A percentile compares a stretch with the other conserved stretches of the same genome.
phyloP scores from a whole-genome alignment of 2,888 invertebrate genomes.

The Sesia bembeciformis region DNA sequence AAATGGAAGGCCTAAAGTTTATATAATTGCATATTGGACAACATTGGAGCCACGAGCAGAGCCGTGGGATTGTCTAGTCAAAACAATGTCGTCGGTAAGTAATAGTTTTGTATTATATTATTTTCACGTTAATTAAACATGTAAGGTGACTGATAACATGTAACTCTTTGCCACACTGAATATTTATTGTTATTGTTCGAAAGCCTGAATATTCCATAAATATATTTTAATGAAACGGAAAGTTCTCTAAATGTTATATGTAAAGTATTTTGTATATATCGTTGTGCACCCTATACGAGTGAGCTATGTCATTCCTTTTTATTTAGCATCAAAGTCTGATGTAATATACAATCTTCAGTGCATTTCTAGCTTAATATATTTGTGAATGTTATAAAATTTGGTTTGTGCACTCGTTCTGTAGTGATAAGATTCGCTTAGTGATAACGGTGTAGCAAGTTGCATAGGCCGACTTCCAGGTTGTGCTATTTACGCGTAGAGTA shows the following conservation, averaged over 20 bases:
- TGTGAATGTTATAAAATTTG: slow-evolving; percentile 18
- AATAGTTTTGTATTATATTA: slow-evolving; percentile 59
- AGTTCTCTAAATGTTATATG: too few species aligned
- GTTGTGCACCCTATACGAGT: background rate
- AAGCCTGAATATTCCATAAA: too few species aligned
- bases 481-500: slow-evolving; percentile 32
- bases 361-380: slow-evolving; percentile 22
- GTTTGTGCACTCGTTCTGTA: slow-evolving; percentile 33
- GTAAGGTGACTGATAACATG: slow-evolving; percentile 33
- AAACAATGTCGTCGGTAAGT: slow-evolving; percentile 43
- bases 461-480: slow-evolving; percentile 57
- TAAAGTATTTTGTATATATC: background rate
- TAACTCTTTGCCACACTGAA: background rate
- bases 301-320: background rate
- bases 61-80: slow-evolving; percentile 71
- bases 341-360: slow-evolving; percentile 17
- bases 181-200: too few species aligned
- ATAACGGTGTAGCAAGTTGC: slow-evolving; percentile 40
- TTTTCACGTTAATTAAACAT: slow-evolving; percentile 33
- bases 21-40: slow-evolving; percentile 27
- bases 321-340: slow-evolving; percentile 15
- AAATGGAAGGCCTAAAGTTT: slow-evolving; percentile 44
- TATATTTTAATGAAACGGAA: too few species aligned
- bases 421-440: slow-evolving; percentile 43
- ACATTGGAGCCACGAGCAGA: slow-evolving; percentile 51